phyloP scores from a whole-genome alignment of 2,797 vertebrate genomes.

The Mormyrops boulengeri region DNA sequence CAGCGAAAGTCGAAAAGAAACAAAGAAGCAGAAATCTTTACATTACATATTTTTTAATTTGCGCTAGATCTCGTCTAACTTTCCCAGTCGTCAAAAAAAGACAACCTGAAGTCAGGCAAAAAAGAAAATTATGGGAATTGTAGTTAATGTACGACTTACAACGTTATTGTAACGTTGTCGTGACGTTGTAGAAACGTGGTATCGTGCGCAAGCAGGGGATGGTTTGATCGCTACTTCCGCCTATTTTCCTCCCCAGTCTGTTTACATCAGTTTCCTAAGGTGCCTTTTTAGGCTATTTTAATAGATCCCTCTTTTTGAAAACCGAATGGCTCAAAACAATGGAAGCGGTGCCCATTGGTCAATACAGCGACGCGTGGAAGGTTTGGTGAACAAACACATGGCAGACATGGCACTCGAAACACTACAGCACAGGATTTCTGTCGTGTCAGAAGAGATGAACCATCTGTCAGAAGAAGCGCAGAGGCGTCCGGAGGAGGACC shows the following conservation, averaged over 20 bases:
- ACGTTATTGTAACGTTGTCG: constrained; percentile 43
- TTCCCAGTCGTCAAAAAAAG: background rate
- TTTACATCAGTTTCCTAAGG: constrained; percentile 19
- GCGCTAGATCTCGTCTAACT: background rate
- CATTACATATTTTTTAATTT: background rate
- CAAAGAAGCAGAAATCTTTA: background rate
- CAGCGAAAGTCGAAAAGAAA: background rate
- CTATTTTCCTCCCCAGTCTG: constrained; percentile 22
- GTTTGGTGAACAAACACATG: constrained; percentile 50
- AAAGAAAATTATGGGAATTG: constrained; percentile 40
- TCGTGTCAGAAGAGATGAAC: constrained; percentile 46
- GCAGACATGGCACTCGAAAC: constrained; percentile 49
- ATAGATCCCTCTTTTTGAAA: constrained; percentile 9
- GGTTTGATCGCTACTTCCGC: constrained; percentile 43
- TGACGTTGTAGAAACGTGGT: constrained; percentile 53
- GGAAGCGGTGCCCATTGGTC: constrained; percentile 34
- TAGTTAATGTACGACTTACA: constrained; percentile 33
- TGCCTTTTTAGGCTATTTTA: constrained; percentile 4
- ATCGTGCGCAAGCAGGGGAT: constrained; percentile 27
- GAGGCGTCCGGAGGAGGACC: constrained; percentile 31
- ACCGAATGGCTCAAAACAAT: constrained; percentile 40
- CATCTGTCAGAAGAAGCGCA: constrained; percentile 36
- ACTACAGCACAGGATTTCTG: constrained; percentile 43
- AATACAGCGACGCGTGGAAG: constrained; percentile 43
- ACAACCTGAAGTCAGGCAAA: background rate